These are phyloP conservation scores for Cavia aperea DNA, from an alignment of 2,113 vertebrate species.

Conservation along the genomic window DNA sequence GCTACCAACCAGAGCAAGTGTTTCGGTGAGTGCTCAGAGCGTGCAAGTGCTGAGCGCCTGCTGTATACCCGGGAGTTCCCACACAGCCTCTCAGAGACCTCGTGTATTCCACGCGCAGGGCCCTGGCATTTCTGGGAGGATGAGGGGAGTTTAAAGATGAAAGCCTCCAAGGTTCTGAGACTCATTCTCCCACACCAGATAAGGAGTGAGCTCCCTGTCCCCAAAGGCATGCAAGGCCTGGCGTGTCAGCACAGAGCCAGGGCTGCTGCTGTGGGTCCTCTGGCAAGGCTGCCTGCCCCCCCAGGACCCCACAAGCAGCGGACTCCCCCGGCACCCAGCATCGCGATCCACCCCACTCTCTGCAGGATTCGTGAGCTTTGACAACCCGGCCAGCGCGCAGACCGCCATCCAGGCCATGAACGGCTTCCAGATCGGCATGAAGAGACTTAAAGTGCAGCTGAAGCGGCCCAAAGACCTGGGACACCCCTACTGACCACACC, in stretches of 20 bases:
- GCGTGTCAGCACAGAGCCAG: background rate
- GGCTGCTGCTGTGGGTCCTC: background rate
- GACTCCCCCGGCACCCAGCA: background rate
- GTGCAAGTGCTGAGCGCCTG: background rate
- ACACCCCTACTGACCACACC: constrained; percentile 93
- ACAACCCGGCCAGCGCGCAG: constrained; percentile 97
- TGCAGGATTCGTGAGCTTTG: constrained; percentile 97
- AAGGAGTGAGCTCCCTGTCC: background rate
- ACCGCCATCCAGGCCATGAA: constrained; percentile 96
- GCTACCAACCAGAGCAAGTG: constrained; percentile 99
- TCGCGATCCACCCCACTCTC: background rate
- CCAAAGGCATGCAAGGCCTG: background rate
- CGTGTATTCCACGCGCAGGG: background rate
- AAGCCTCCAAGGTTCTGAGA: background rate
- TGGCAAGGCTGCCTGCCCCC: background rate
- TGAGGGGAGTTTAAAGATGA: background rate
- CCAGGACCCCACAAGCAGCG: background rate
- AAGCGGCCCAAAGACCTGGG: constrained; percentile 97
- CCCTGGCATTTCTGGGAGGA: background rate
- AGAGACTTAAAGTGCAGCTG: constrained; percentile 97
- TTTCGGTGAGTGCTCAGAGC: constrained; percentile 84
- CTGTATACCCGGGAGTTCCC: background rate
- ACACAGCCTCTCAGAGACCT: background rate
- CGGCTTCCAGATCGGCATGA: constrained; percentile 98
- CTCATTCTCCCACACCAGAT: background rate